Conservation (phyloP, 2,888 invertebrate species). For the Sthenelais limicola region DNA sequence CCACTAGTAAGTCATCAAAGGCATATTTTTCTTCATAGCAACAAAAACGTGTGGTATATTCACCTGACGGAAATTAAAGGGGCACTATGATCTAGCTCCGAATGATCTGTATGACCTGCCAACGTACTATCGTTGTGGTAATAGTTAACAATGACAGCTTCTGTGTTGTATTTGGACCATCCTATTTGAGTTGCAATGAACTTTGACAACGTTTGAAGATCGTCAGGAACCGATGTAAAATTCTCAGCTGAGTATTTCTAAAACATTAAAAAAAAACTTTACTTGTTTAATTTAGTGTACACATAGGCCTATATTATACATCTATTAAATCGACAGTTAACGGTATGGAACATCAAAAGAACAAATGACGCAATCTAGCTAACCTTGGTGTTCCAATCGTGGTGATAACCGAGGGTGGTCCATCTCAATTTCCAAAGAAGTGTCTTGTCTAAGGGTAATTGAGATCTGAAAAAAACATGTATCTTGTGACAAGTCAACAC, state of each 20-base stretch:
- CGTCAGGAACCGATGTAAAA: slow-evolving; percentile 80
- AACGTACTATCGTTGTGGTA: slow-evolving; percentile 94
- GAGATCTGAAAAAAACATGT: not conserved
- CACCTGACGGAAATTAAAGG: slow-evolving; percentile 93
- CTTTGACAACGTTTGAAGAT: slow-evolving; percentile 79
- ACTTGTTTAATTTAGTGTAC: not conserved
- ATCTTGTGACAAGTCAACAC: not conserved
- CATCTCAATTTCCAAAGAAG: slow-evolving; percentile 80
- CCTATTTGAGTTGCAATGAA: slow-evolving; percentile 74
- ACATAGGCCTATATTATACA: no score
- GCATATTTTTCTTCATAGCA: no score
- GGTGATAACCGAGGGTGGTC: slow-evolving; percentile 97
- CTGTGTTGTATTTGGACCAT: slow-evolving; percentile 73
- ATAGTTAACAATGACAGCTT: slow-evolving; percentile 97
- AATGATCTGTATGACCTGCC: slow-evolving; percentile 95
- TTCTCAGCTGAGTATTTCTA: slow-evolving; percentile 64
- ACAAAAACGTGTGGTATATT: not conserved
- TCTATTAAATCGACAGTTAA: not conserved
- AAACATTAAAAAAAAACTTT: slow-evolving; percentile 33
- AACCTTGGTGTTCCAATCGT: slow-evolving; percentile 97
- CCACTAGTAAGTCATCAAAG: no score
- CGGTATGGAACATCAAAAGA: not conserved
- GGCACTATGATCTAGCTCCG: slow-evolving; percentile 87
- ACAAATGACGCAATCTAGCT: slow-evolving; percentile 55
- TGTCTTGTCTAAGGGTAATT: slow-evolving; percentile 41